phyloP scores from a whole-genome alignment of 2,113 vertebrate species.

The Hippolais icterina region DNA sequence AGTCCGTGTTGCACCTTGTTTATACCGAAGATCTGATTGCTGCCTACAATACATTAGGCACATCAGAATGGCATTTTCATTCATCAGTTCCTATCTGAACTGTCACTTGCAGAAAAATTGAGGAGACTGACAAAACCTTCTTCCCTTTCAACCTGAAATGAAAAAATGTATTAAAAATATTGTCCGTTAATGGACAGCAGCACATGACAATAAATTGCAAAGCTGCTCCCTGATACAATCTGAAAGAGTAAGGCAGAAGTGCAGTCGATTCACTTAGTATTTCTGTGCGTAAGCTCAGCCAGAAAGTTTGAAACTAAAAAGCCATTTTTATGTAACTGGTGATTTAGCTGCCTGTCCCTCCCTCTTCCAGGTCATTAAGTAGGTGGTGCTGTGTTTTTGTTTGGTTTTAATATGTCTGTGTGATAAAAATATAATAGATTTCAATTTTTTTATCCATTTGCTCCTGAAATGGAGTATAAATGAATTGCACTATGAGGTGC shows the following conservation, averaged over 20 bases:
- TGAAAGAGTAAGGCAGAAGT: background rate
- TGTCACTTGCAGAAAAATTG: constrained; percentile 47
- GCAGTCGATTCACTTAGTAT: background rate
- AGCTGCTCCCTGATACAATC: constrained; percentile 1
- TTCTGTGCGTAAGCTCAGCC: background rate
- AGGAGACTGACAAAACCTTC: constrained; percentile 26
- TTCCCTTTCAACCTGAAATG: constrained; percentile 31
- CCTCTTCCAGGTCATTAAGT: constrained; percentile 12
- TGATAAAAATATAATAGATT: constrained; percentile 7
- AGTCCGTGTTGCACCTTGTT: constrained; percentile 30
- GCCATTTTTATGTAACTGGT: background rate
- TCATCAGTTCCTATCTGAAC: constrained; percentile 41
- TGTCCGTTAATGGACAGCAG: background rate
- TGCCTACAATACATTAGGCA: constrained; percentile 4
- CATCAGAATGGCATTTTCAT: constrained; percentile 46
- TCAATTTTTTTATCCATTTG: background rate
- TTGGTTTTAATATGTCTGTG: constrained; percentile 13
- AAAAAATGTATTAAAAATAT: constrained; percentile 47
- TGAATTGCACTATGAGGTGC: background rate
- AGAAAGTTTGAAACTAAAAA: constrained; percentile 14
- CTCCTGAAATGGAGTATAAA: background rate
- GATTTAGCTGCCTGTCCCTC: background rate
- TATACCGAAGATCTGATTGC: constrained; percentile 36
- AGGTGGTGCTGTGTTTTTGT: background rate
- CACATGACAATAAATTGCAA: constrained; percentile 14